These are phyloP conservation scores for Toxostoma redivivum DNA, from an alignment of 2,113 vertebrate genomes.

Conservation along the genomic window DNA sequence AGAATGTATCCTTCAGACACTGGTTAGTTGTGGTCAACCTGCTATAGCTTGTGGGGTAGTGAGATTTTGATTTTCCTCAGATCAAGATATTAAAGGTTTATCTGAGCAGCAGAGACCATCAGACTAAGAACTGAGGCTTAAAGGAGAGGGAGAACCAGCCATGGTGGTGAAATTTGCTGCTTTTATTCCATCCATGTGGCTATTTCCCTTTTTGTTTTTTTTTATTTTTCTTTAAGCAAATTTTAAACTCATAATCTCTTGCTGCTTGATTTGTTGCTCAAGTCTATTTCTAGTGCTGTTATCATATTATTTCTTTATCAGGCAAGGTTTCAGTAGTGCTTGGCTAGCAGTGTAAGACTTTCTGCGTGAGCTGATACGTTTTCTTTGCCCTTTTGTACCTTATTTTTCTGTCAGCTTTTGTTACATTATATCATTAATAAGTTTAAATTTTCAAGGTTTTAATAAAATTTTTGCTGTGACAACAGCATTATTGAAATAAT, in stretches of 20 bases:
- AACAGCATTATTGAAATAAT: not conserved
- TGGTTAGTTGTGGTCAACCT: not conserved
- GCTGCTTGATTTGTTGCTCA: not conserved
- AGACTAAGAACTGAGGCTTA: not conserved
- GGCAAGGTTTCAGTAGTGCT: not conserved
- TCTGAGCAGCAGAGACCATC: not conserved
- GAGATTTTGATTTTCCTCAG: not conserved
- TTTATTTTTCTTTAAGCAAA: not conserved
- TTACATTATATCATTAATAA: not conserved
- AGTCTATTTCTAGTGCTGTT: not conserved
- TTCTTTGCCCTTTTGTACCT: not conserved
- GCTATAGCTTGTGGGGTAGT: not conserved
- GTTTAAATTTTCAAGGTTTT: not conserved
- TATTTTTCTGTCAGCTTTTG: not conserved
- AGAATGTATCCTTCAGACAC: not conserved
- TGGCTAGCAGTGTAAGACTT: not conserved
- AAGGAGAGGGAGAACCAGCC: not conserved
- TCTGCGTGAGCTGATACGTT: not conserved
- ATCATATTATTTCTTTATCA: not conserved
- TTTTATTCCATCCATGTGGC: not conserved
- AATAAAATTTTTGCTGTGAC: not conserved
- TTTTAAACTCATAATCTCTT: not conserved
- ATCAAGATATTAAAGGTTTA: not conserved
- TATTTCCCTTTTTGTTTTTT: not conserved
- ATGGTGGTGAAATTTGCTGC: not conserved